Evolutionary conservation across 23 tunicate species (phyloP), one percentile per base, ranked within the genome.

Genomic region (Trididemnum miniatum): DNA sequence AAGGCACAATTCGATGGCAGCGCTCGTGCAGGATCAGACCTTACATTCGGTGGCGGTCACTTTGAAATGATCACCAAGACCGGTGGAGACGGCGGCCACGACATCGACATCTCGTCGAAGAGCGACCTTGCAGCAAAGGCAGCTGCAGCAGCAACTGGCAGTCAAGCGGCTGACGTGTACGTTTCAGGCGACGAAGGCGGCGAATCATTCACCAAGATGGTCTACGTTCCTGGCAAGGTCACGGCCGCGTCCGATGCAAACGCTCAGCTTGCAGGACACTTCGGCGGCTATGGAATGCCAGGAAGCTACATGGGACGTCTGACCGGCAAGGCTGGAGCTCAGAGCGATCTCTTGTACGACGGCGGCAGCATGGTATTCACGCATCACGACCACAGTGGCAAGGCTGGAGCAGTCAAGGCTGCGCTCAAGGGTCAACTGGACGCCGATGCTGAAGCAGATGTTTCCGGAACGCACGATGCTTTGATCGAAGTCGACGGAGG

Each of bases 121-220:
- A 32, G 38, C 38, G 75, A 33, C n/a, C 75, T 31, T 31, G 37
- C 75, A 32, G 75, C 75, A 7, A 33, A 33, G 37, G 75, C 75
- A 12, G 75, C 3, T n/a, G 75, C 75, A 31, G 38, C 18, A 31
- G 75, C 75, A 67, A 67, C 38, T 38, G 75, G 75, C 75, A 67
- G 75, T 24, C 75, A 67, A 7, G 75, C 7, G 4, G 75, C 75
- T 4, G 75, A 67, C 37, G 37, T 67, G 12, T 30, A 30, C 7
- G 75, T 67, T 12, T 12, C 22, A 9, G 38, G 38, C 75, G 75
- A 32, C 75, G 38, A 22, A 12, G 38, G 38, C 38, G 15, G n/a
- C 15, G 75, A 38, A 67, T 12, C 18, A 31, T 5, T 31, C n/a
- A 67, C 75, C 75, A 33, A 67, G 75, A 31, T 33, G 26, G 38